These are phyloP conservation scores for Parnassius smintheus DNA, from an alignment of 2,888 invertebrate species.

Conservation along the genomic window DNA sequence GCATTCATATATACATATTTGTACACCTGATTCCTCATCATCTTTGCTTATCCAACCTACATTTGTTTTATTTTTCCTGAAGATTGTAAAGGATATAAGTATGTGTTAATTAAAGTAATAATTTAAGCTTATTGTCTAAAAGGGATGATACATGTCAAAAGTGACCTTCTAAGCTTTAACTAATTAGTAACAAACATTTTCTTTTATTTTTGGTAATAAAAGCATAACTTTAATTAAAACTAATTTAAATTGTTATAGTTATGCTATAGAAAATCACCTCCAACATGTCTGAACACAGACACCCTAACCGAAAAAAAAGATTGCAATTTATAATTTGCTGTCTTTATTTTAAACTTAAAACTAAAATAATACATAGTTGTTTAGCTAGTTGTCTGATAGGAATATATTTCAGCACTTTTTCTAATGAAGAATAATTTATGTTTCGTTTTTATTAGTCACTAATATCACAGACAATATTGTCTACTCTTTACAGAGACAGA, in stretches of 20 bases:
- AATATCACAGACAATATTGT: slow-evolving; percentile 42
- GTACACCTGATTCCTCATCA: no score
- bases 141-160: slow-evolving; percentile 72
- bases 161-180: slow-evolving; percentile 55
- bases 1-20: no score
- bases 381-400: slow-evolving; percentile 12
- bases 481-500: no score
- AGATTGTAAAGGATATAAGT: no score
- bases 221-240: background rate
- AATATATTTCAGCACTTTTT: slow-evolving; percentile 13
- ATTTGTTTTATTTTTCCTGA: no score
- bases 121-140: slow-evolving; percentile 20
- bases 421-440: slow-evolving; percentile 23
- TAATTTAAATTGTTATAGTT: background rate
- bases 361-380: slow-evolving; percentile 35
- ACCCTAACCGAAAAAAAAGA: slow-evolving; percentile 75
- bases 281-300: slow-evolving; percentile 75
- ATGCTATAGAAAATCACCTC: slow-evolving; percentile 67
- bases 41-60: no score
- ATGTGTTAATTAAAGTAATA: no score
- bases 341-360: slow-evolving; percentile 61
- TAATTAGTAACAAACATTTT: no score
- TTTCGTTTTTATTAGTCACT: slow-evolving; percentile 26
- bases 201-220: no score
- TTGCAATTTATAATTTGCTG: slow-evolving; percentile 42